Percentiles rank a stretch among this genome's conserved stretches.
phyloP scores from a whole-genome alignment of 2,797 vertebrate species.

The Champsocephalus gunnari region DNA sequence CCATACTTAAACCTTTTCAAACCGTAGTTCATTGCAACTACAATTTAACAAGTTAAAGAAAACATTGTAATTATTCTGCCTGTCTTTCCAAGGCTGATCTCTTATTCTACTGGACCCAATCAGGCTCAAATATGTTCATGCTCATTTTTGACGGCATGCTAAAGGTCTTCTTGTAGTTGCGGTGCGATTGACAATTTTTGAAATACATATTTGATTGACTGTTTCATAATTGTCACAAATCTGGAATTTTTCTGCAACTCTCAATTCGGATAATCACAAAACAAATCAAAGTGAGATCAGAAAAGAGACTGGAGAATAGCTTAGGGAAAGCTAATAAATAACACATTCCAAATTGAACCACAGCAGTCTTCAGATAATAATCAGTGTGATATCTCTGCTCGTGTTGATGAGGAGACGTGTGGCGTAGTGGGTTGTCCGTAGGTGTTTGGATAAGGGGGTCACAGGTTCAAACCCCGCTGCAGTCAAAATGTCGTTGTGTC shows the following conservation, averaged over 20 bases:
- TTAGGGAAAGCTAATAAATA: slow-evolving; percentile 14
- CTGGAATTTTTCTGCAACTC: slow-evolving; percentile 6
- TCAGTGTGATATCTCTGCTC: slow-evolving; percentile 13
- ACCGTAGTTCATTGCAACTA: background rate
- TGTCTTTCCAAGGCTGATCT: no score
- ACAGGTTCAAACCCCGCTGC: no score
- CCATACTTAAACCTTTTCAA: background rate
- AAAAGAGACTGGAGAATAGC: slow-evolving; percentile 3
- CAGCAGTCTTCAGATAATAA: slow-evolving; percentile 14
- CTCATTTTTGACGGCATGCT: no score
- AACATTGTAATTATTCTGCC: background rate
- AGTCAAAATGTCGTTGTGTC: no score
- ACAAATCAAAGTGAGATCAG: background rate
- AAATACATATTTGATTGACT: no score
- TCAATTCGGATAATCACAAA: background rate
- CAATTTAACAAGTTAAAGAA: background rate
- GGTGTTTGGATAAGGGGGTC: no score
- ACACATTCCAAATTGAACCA: slow-evolving; percentile 28
- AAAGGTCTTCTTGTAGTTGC: no score
- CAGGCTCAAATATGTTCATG: no score
- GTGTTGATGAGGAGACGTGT: background rate
- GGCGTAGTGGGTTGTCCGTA: no score
- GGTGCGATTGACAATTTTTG: no score
- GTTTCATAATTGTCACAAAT: no score
- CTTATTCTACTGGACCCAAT: no score